Percentiles rank a stretch among this genome's conserved stretches.
phyloP scores from a whole-genome alignment of 2,888 invertebrate species.

The Apamea sordens region DNA sequence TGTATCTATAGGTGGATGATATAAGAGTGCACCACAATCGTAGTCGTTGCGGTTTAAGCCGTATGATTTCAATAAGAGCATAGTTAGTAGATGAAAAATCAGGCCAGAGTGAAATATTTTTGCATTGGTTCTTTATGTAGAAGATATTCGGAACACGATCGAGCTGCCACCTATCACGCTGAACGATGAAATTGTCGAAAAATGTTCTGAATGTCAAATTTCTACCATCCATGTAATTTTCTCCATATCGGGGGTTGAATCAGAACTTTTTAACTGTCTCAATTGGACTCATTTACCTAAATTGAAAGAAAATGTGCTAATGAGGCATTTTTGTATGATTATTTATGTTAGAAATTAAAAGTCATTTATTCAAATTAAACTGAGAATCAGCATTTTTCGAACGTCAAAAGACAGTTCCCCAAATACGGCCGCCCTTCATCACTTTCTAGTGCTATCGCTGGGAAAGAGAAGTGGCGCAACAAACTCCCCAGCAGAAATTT shows the following conservation, averaged over 20 bases:
- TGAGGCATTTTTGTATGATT: neutral
- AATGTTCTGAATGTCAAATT: conserved; percentile 54
- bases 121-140: conserved; percentile 47
- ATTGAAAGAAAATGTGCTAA: conserved; percentile 20
- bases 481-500: no score
- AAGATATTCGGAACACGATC: conserved; percentile 53
- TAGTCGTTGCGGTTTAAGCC: conserved; percentile 46
- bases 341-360: neutral
- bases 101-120: conserved; percentile 38
- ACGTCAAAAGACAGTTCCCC: no score
- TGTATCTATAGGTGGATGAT: conserved; percentile 46
- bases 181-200: conserved; percentile 55
- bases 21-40: conserved; percentile 47
- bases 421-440: no score
- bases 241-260: no score
- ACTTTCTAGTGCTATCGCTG: no score
- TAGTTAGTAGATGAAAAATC: conserved; percentile 49
- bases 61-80: conserved; percentile 56
- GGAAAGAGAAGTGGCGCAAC: no score
- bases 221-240: neutral
- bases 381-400: no score
- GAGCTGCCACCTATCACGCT: conserved; percentile 41
- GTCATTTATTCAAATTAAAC: no score
- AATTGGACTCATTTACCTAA: conserved; percentile 28
- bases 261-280: conserved; percentile 16